Evolutionary conservation across 2,113 vertebrate species (phyloP), one percentile per base, ranked within the genome.

Genomic region (Hymenochirus boettgeri): DNA sequence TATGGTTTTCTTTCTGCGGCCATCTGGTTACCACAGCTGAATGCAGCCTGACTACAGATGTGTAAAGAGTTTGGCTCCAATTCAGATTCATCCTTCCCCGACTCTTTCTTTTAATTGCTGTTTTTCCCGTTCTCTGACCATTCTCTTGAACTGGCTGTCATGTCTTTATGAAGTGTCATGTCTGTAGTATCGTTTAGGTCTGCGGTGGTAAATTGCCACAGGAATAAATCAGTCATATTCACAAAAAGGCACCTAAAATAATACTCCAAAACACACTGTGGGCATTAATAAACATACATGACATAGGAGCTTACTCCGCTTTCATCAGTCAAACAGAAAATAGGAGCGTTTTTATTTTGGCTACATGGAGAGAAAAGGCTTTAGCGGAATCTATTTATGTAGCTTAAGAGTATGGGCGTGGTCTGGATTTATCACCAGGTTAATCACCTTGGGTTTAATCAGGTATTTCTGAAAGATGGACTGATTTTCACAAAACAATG

Each of bases 21-120:
- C 65, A 69, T 69, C 65, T 69, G 65, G 65, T 60, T 60, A 69
- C 65, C 57, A 69, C 65, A 69, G 65, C 65, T 69, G 65, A 69
- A 69, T 53, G 65, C 65, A 69, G 65, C 65, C 65, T 46, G 57
- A 47, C 65, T 69, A 69, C 65, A 69, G 65, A 69, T 69, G 65
- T 69, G 65, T 69, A 69, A 69, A 53, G 31, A 59, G 65, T 69
- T 69, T 69, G 65, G 65, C 65, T 69, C 65, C 29, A 60, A 69
- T 69, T 69, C 65, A 69, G 65, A 69, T 52, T 60, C 48, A 22
- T 69, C 65, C 65, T 69, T 69, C 60, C 65, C 65, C 65, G 59
- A 69, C 65, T 25, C 65, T 66, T 66, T 66, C 33, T 51, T 66
- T 29, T 69, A 52, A 60, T 69, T 69, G 56, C 57, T 60, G 65